These are phyloP conservation scores for Drosophila insularis DNA, from an alignment of 1,140 invertebrate genomes.

Conservation along the genomic window DNA sequence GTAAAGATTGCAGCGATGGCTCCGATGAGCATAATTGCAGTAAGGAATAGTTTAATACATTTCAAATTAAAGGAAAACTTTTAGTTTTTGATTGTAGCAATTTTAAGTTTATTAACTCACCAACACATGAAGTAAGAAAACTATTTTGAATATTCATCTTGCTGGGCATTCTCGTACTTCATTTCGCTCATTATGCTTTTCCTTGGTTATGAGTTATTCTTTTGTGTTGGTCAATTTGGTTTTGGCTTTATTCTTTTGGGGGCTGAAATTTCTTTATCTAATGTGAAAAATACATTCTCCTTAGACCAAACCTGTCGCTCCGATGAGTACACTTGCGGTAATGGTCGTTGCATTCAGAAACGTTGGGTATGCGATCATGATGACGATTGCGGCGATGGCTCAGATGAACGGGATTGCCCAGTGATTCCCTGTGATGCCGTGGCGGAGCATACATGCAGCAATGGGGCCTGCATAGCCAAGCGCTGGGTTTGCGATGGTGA, in stretches of 20 bases:
- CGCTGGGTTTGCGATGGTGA: constrained; percentile 94
- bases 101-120: constrained; percentile 5
- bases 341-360: constrained; percentile 93
- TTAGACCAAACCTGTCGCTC: constrained; percentile 91
- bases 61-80: not conserved
- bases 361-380: constrained; percentile 94
- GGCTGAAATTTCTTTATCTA: not conserved
- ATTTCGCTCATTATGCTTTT: constrained; percentile 34
- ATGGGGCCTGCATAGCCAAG: constrained; percentile 87
- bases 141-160: not conserved
- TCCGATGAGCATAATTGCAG: constrained; percentile 95
- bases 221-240: constrained; percentile 26
- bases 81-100: not conserved
- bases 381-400: constrained; percentile 92
- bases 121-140: constrained; percentile 1
- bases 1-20: constrained; percentile 92
- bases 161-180: constrained; percentile 20
- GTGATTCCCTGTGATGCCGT: constrained; percentile 86
- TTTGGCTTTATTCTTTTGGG: constrained; percentile 4
- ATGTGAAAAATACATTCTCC: constrained; percentile 8
- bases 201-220: constrained; percentile 18
- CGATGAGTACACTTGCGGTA: constrained; percentile 94
- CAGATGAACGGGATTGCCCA: constrained; percentile 91
- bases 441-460: constrained; percentile 88
- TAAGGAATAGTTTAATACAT: constrained; percentile 84